Evolutionary conservation across 2,888 invertebrate genomes (phyloP).

Genomic region (Caenorhabditis sp.): DNA sequence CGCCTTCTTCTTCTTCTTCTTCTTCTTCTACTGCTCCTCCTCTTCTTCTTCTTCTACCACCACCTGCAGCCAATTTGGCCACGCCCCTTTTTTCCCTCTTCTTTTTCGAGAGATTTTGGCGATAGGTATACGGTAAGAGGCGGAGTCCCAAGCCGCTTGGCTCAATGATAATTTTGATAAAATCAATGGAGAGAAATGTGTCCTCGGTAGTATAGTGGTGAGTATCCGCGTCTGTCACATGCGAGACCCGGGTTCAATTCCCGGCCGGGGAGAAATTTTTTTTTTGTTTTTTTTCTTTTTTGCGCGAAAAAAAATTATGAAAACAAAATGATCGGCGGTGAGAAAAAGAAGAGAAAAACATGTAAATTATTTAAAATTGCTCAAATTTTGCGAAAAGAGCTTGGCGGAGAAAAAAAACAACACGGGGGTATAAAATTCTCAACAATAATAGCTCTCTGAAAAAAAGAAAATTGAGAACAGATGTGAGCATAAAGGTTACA

Average conservation of each 20-base stretch:
- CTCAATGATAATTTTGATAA: neutral
- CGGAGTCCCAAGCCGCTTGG: neutral
- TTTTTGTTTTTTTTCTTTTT: neutral
- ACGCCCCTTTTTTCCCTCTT: neutral
- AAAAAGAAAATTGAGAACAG: neutral
- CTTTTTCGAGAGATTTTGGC: neutral
- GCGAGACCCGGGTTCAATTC: constrained; percentile 69
- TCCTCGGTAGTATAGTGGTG: constrained; percentile 60
- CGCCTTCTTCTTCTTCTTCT: neutral
- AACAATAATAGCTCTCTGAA: neutral
- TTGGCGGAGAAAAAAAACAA: neutral
- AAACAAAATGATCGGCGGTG: neutral
- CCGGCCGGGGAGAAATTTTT: constrained; percentile 62
- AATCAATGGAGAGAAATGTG: neutral
- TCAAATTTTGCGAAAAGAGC: neutral
- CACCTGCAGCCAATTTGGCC: neutral
- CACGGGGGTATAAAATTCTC: neutral
- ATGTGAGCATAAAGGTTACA: neutral
- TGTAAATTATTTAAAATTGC: neutral
- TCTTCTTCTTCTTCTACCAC: neutral
- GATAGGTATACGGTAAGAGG: neutral
- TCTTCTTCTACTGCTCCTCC: neutral
- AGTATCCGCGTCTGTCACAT: constrained; percentile 69
- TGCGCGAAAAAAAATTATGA: neutral
- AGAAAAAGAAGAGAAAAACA: neutral